phyloP scores from a whole-genome alignment of 2,113 vertebrate species.

The Grallaria varia region DNA sequence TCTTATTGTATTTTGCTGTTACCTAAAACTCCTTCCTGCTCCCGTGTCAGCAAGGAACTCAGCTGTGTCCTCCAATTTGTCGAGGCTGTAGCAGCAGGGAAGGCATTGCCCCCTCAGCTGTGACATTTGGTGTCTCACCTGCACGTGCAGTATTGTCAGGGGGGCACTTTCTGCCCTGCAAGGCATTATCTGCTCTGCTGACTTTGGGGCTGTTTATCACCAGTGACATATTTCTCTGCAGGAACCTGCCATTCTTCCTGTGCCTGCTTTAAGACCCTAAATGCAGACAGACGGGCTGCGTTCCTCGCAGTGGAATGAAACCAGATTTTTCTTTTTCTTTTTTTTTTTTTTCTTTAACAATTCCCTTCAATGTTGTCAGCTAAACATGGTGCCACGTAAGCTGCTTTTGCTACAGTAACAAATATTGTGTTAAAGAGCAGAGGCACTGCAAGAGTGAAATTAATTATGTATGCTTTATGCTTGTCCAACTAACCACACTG shows the following conservation, averaged over 20 bases:
- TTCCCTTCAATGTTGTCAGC: conserved; percentile 3
- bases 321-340: neutral
- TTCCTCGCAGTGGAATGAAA: conserved; percentile 38
- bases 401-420: neutral
- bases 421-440: conserved; percentile 35
- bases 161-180: conserved; percentile 66
- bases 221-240: conserved; percentile 58
- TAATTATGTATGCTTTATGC: conserved; percentile 64
- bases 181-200: conserved; percentile 69
- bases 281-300: conserved; percentile 13
- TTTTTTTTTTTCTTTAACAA: neutral
- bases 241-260: conserved; percentile 56
- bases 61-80: conserved; percentile 50
- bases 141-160: conserved; percentile 34
- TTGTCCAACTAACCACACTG: conserved; percentile 51
- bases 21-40: conserved; percentile 33
- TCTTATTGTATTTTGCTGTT: neutral
- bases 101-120: conserved; percentile 50
- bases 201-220: conserved; percentile 58
- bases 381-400: conserved; percentile 1
- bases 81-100: conserved; percentile 38
- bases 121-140: conserved; percentile 64
- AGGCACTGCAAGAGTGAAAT: conserved; percentile 31
- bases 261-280: conserved; percentile 38
- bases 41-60: conserved; percentile 23